phyloP scores from a whole-genome alignment of 2,888 invertebrate genomes.

The Spatulosminthurus flaviceps region DNA sequence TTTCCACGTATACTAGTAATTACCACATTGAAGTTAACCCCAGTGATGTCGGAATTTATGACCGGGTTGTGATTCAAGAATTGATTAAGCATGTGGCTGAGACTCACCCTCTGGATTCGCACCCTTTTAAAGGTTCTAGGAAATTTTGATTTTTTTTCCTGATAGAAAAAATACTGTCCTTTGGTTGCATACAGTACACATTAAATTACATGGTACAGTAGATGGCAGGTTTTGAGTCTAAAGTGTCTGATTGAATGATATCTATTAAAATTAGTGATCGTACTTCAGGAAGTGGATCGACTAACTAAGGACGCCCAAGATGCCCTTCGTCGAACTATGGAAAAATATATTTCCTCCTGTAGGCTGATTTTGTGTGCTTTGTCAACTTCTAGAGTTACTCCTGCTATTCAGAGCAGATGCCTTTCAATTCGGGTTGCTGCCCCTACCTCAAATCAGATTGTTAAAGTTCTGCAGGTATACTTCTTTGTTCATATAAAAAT shows the following conservation, averaged over 20 bases:
- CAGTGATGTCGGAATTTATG: conserved; percentile 97
- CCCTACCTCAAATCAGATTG: conserved; percentile 81
- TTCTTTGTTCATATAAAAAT: not conserved
- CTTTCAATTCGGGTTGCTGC: conserved; percentile 91
- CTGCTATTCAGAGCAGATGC: conserved; percentile 96
- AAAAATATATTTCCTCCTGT: conserved; percentile 96
- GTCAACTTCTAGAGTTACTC: conserved; percentile 93
- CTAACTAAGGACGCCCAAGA: conserved; percentile 98
- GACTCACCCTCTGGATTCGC: conserved; percentile 93
- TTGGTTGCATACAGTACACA: not conserved
- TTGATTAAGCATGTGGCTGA: conserved; percentile 96
- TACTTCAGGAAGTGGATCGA: conserved; percentile 93
- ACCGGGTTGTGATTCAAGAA: conserved; percentile 96
- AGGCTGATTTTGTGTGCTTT: conserved; percentile 93
- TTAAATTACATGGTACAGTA: not conserved
- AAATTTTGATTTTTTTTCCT: not conserved
- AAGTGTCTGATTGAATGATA: too few species aligned
- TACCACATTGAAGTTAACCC: conserved; percentile 95
- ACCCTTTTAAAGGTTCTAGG: conserved; percentile 84
- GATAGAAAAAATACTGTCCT: too few species aligned
- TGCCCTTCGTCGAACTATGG: conserved; percentile 97
- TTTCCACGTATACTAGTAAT: conserved; percentile 90
- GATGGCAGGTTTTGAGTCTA: too few species aligned
- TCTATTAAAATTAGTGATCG: too few species aligned
- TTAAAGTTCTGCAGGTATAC: conserved; percentile 69